Evolutionary conservation across 2,797 vertebrate genomes (phyloP), one percentile per base, ranked within the genome.

Genomic region (Chelmon rostratus): DNA sequence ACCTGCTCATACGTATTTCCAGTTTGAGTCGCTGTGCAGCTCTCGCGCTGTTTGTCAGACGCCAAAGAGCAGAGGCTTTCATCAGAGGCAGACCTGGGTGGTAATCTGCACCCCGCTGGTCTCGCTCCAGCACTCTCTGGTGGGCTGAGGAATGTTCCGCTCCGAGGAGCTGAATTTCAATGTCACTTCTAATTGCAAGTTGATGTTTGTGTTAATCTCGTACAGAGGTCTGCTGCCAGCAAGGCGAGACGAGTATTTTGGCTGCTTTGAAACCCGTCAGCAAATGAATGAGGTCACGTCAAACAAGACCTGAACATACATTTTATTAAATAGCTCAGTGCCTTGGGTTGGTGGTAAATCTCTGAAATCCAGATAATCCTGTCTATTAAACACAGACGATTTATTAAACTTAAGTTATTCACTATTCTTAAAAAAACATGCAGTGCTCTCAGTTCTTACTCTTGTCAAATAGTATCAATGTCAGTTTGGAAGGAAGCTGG

Each of bases 141-240:
- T 78, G 82, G 86, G 74, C 83, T 16, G 37, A 87, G 91, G 91
- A 94, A 92, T 91, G 90, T 89, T 92, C 78, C 82, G 54, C 79
- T 86, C 73, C 9, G 7, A 56, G 72, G 75, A 81, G 78, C 72
- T 42, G 77, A 21, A 85, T 92, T 91, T 87, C 57, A 1, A 50
- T 85, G 89, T 92, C 89, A 83, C 88, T 81, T 88, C 78, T 88
- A 87, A 94, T 92, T 90, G 76, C 68, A 66, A 47, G 58, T 78
- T 83, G 78, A 82, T 84, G 82, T 84, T 88, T 82, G 79, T 31
- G 87, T 77, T 90, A 82, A 91, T 89, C 86, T 89, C 81, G 50
- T 52, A 49, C 68, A 61, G 78, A 68, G 80, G 35, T 70, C 82
- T 69, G 56, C 76, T 76, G 84, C 64, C 79, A 78, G 57, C 31